These are phyloP conservation scores for Triplophysa dalaica DNA, from an alignment of 2,113 vertebrate species.

Conservation along the genomic window DNA sequence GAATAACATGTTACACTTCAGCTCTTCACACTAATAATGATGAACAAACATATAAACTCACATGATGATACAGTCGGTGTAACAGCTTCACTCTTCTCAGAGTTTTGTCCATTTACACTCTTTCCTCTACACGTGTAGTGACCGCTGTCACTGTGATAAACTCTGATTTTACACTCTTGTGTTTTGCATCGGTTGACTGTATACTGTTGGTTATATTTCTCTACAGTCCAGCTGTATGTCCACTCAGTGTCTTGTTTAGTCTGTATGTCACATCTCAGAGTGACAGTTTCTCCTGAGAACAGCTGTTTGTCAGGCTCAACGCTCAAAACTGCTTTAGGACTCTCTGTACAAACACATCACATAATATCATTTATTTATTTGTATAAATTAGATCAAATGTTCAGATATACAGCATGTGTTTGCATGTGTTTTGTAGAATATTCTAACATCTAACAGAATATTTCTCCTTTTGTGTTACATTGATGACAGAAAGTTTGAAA, in stretches of 20 bases:
- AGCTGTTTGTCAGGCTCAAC: slow-evolving; percentile 25
- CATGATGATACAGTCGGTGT: slow-evolving; percentile 5
- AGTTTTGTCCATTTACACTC: too few species aligned
- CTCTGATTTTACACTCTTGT: neutral
- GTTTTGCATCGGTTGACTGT: too few species aligned
- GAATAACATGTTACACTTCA: neutral
- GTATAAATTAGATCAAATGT: too few species aligned
- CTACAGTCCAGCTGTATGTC: slow-evolving; percentile 32
- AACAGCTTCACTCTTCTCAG: neutral
- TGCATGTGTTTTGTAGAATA: too few species aligned
- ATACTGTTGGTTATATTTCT: too few species aligned
- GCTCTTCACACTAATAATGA: neutral
- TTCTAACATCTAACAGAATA: too few species aligned
- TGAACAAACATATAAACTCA: slow-evolving; percentile 4
- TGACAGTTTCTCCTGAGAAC: slow-evolving; percentile 41
- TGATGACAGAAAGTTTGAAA: too few species aligned
- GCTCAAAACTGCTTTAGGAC: slow-evolving; percentile 25
- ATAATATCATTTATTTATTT: neutral
- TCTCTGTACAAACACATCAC: slow-evolving; percentile 26
- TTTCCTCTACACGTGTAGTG: neutral
- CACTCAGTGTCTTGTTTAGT: slow-evolving; percentile 5
- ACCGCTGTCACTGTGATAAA: neutral
- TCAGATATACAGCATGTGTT: too few species aligned
- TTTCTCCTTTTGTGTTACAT: too few species aligned
- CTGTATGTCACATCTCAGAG: slow-evolving; percentile 39